Evolutionary conservation across 2,113 vertebrate genomes (phyloP), one percentile per base, ranked within the genome.

Genomic region (Grallaria varia): DNA sequence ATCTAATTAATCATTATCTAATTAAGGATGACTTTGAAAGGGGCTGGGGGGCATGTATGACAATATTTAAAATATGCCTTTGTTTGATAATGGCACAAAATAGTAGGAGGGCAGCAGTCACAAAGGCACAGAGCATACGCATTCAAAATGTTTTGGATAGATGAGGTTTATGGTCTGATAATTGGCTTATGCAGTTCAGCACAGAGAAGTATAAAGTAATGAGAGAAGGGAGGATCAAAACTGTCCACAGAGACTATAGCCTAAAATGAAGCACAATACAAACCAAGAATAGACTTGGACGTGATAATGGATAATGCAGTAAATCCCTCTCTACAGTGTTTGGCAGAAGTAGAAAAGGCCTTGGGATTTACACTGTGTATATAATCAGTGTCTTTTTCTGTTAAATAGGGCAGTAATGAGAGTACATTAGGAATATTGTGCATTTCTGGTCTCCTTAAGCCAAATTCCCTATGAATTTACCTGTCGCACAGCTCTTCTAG

Each of bases 211-310:
- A 73, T 77, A 91, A 94, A 95, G 91, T 95, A 96, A 96, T 96
- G 85, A 96, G 92, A 93, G 80, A 87, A 94, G 89, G 95, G 92
- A 96, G 95, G 96, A 96, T 96, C 94, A 94, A 91, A 97, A 96
- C 90, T 95, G 95, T 96, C 95, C 95, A 83, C 94, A 96, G 96
- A 96, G 96, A 95, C 95, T 76, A 87, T 92, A 92, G 84, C 49
- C 92, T 92, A 87, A 97, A 97, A 97, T 82, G 96, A 97, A 95
- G 88, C 80, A 93, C 79, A 96, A 94, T 94, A 49, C 64, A 77
- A 96, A 97, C 97, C 97, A 97, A 97, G 89, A 98, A 97, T 95
- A 97, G 96, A 96, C 95, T 97, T 97, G 95, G 93, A 97, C 18
- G 20, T 82, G 93, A 96, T 96, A 93, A 96, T 76, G 96, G 96